Base-by-base conservation (phyloP, 2,113 vertebrate genomes). In the Arothron firmamentum region DNA sequence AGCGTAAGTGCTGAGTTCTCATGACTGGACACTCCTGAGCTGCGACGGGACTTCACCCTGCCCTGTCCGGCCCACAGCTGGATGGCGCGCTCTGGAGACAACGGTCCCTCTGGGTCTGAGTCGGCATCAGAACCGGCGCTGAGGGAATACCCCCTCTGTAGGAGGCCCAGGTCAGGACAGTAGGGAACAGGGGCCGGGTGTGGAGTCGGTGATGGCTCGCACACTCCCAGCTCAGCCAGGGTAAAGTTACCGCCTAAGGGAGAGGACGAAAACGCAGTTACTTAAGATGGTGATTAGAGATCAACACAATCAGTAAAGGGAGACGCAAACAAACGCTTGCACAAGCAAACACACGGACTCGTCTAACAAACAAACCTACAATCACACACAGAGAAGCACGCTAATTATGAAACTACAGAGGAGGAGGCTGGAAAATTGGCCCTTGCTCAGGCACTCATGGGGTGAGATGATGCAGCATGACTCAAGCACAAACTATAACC, bases 1-100 rank as follows among this genome's bases (percentile, higher is more conserved):
- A 96, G 90, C 0, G 94, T 96, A 54, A 97, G 94, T 0, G 94
- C 94, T 0, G 94, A 97, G 87, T 95, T 98, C 70, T 95, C 95
- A 0, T 91, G 93, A 72, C 95, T 97, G 58, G 96, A 96, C 46
- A 97, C 92, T 16, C 94, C 94, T 0, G 94, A 96, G 64, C 94
- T 96, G 53, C 94, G 88, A 45, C 93, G 90, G 81, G 94, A 97
- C 71, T 96, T 98, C 49, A 93, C 89, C 19, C 93, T 92, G 16
- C 84, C 86, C 18, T 74, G 52, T 66, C 94, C 85, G 1, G 93
- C 92, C 96, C 96, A 98, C 55, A 98, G 88, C 52, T 94, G 81
- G 89, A 97, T 96, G 87, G 96, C 94, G 2, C 92, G 90, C 75
- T 98, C 96, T 0, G 96, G 94, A 60, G 94, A 95, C 89, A 98